These are phyloP conservation scores for Drosophila testacea DNA, from an alignment of 2,888 invertebrate species.

Conservation along the genomic window DNA sequence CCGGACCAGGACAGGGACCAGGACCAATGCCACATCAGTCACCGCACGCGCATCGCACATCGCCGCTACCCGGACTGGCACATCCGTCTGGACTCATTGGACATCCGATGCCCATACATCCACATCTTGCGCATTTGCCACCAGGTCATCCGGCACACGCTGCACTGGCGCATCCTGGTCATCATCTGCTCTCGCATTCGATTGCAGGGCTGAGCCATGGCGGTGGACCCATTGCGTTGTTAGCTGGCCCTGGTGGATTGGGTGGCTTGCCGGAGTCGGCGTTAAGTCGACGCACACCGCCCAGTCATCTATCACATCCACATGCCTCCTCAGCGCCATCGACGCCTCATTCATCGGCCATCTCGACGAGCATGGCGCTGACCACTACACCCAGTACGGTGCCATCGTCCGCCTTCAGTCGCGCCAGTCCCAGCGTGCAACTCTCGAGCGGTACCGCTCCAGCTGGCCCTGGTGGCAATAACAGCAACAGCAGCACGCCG, in stretches of 20 bases:
- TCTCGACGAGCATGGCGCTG: slow-evolving; percentile 67
- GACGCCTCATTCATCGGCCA: slow-evolving; percentile 72
- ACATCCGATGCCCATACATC: slow-evolving; percentile 84
- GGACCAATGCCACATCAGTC: slow-evolving; percentile 73
- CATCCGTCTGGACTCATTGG: slow-evolving; percentile 83
- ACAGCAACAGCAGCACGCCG: slow-evolving; percentile 61
- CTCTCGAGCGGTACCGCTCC: slow-evolving; percentile 66
- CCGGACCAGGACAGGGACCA: slow-evolving; percentile 45
- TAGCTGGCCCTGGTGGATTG: slow-evolving; percentile 82
- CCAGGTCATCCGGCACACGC: slow-evolving; percentile 83
- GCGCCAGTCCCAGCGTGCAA: slow-evolving; percentile 85
- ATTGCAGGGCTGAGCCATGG: slow-evolving; percentile 82
- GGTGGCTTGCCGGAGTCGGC: slow-evolving; percentile 82
- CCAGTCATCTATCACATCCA: slow-evolving; percentile 80
- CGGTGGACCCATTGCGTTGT: slow-evolving; percentile 80
- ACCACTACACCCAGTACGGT: slow-evolving; percentile 83
- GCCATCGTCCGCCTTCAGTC: slow-evolving; percentile 85
- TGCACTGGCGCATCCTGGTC: slow-evolving; percentile 82
- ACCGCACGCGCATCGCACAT: slow-evolving; percentile 82
- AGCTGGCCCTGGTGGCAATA: slow-evolving; percentile 67
- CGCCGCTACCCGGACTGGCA: slow-evolving; percentile 83
- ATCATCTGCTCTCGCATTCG: slow-evolving; percentile 84
- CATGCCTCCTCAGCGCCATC: slow-evolving; percentile 79
- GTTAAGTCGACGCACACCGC: slow-evolving; percentile 84
- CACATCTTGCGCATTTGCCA: slow-evolving; percentile 82